Percentiles rank a stretch among this genome's conserved stretches.
phyloP scores from a whole-genome alignment of 1,140 invertebrate genomes.

The Rhynchophorus ferrugineus region DNA sequence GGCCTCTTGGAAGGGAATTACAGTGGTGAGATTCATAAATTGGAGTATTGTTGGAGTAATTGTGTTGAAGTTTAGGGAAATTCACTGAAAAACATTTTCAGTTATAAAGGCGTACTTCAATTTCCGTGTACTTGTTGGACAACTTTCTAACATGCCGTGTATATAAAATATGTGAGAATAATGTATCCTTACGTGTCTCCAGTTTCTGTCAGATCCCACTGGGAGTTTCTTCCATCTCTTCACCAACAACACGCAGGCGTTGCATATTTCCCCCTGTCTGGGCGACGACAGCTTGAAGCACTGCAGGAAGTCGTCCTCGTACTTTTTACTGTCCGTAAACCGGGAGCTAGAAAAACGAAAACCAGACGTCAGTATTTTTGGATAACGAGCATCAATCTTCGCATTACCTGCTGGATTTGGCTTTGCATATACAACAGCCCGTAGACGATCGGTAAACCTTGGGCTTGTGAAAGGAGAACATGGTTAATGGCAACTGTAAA shows the following conservation, averaged over 20 bases:
- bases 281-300: constrained; percentile 74
- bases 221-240: constrained; percentile 82
- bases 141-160: no score
- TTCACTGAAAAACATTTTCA: no score
- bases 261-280: constrained; percentile 78
- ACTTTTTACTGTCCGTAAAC: constrained; percentile 81
- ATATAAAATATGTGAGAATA: no score
- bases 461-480: constrained; percentile 87
- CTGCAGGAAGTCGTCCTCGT: constrained; percentile 76
- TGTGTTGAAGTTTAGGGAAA: no score
- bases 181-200: constrained; percentile 70
- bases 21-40: no score
- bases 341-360: constrained; percentile 57
- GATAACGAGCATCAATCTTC: background rate
- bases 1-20: no score
- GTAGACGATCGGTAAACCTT: constrained; percentile 78
- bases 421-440: constrained; percentile 84
- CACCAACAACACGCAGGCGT: constrained; percentile 79
- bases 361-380: background rate
- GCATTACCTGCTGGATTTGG: constrained; percentile 69
- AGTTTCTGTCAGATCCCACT: constrained; percentile 66
- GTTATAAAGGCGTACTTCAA: background rate
- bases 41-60: no score
- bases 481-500: constrained; percentile 35
- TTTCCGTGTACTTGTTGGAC: no score